Conservation (phyloP, 2,888 invertebrate species). For the Fissipunctia ypsillon region DNA sequence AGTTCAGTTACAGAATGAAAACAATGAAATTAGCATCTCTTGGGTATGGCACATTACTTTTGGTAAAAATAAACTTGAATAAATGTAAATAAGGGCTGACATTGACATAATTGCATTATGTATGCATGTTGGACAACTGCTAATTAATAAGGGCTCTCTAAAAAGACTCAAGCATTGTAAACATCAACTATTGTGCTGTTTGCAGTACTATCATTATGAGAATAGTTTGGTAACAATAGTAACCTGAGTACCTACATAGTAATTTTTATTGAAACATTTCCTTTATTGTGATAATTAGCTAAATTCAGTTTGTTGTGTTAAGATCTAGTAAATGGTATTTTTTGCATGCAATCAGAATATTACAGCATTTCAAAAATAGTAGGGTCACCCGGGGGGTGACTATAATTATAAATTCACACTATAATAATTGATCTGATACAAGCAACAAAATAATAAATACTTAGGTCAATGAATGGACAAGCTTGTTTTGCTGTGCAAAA, state of each 20-base stretch:
- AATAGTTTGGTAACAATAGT: background rate
- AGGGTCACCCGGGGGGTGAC: no score
- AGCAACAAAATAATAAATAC: background rate
- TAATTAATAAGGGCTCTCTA: background rate
- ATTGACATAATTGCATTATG: constrained; percentile 48
- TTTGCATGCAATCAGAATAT: background rate
- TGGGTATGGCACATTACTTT: background rate
- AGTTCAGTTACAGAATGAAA: constrained; percentile 7
- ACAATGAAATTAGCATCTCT: constrained; percentile 1
- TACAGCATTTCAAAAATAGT: background rate
- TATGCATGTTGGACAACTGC: constrained; percentile 18
- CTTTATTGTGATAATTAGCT: background rate
- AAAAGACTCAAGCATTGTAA: constrained; percentile 16
- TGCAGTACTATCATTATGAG: background rate
- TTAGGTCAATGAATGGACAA: background rate
- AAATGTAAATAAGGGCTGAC: constrained; percentile 22
- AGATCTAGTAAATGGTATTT: background rate
- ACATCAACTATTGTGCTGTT: background rate
- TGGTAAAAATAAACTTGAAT: constrained; percentile 8
- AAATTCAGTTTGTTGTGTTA: background rate
- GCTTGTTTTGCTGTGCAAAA: background rate
- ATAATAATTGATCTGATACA: background rate
- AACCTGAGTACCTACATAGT: background rate
- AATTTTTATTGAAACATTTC: background rate
- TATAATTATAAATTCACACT: background rate